Base-by-base conservation (phyloP, 1,140 invertebrate species). In the Lamellibrachia luymesi region DNA sequence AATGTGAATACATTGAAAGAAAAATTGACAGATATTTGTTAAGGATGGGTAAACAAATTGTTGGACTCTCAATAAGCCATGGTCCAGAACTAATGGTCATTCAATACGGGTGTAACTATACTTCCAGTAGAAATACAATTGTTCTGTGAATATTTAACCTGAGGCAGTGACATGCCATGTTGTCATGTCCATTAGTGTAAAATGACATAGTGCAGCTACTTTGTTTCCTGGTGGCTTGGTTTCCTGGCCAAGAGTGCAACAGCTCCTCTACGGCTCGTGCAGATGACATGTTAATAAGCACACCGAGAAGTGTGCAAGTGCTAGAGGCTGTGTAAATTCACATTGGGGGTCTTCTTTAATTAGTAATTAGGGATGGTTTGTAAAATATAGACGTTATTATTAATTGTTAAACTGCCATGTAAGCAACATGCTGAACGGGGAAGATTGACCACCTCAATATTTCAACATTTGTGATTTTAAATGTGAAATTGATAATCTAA, bases 171-270 rank as follows among this genome's bases (percentile, higher is more conserved):
- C 91, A 25, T 90, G 90, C 49, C 10, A 27, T 25, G 22, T 64
- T 64, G 50, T 92, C 51, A 17, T 4, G 25, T 49, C 50, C 27
- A 25, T 92, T 52, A 92, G 10, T 80, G 27, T 51, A 80, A 92
- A n/a, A 52, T 49, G 22, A 52, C 51, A 50, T 27, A n/a, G 64
- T 49, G 50, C 49, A 6, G 13, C 51, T 64, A 50, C 27, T 64
- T 90, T 64, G 25, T 92, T 27, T 4, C 10, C 13, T 50, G 50
- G 25, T 52, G 93, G 93, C 94, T 92, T 51, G 52, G 52, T 93
- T 89, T 94, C 92, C 90, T 94, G 38, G 1, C 17, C 64, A 22
- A 4, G 17, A 80, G 64, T 80, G 17, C 64, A 4, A 80, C 8
- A 80, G 64, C 64, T 80, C 64, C 64, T 17, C 25, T 4, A 8